phyloP scores from a whole-genome alignment of 2,113 vertebrate genomes.

The Grus americana region DNA sequence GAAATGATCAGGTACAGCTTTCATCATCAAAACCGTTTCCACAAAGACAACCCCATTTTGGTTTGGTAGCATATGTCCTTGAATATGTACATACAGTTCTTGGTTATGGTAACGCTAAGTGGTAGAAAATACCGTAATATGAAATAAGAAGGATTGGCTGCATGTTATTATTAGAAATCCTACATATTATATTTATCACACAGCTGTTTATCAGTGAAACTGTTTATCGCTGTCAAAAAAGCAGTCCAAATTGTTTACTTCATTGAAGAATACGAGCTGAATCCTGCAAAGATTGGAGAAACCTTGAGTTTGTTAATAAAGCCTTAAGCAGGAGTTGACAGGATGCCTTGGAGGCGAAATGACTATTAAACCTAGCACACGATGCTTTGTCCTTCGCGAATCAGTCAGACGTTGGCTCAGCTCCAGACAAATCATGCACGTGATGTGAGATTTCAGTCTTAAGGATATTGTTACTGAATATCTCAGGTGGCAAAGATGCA shows the following conservation, averaged over 20 bases:
- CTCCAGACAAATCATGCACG: background rate
- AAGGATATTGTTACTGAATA: background rate
- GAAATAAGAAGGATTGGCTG: background rate
- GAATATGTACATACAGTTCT: no score
- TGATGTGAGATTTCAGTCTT: background rate
- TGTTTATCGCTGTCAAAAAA: background rate
- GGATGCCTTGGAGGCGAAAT: background rate
- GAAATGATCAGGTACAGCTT: background rate
- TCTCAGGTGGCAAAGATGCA: background rate
- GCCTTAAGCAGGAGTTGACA: background rate
- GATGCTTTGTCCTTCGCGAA: background rate
- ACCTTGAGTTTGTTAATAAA: background rate
- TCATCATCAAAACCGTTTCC: background rate
- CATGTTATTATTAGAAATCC: background rate
- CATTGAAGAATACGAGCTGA: background rate
- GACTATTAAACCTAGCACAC: background rate
- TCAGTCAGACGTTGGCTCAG: background rate
- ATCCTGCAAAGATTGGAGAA: background rate
- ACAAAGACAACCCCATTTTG: background rate
- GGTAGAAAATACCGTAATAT: background rate
- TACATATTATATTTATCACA: background rate
- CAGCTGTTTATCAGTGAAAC: background rate
- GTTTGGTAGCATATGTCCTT: background rate
- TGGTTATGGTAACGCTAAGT: background rate
- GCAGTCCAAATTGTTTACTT: background rate